Evolutionary conservation across 2,113 vertebrate genomes (phyloP).

Genomic region (Cettia cetti): DNA sequence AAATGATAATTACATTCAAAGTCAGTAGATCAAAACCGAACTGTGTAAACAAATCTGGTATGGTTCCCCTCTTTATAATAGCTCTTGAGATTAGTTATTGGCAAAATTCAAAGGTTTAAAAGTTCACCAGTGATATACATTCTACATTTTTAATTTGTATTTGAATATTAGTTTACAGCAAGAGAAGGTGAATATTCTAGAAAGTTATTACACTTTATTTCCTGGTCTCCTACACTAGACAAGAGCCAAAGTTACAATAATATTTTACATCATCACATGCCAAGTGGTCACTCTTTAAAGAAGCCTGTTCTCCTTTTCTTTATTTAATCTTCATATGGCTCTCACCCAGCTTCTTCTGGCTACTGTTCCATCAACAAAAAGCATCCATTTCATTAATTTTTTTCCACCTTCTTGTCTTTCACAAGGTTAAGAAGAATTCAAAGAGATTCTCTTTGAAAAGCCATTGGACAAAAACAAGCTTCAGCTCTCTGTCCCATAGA

Average conservation of each 20-base stretch:
- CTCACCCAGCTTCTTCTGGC: neutral
- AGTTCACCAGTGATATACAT: neutral
- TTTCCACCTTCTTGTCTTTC: neutral
- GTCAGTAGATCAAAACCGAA: constrained; percentile 42
- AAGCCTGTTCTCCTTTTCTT: neutral
- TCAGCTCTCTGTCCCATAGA: neutral
- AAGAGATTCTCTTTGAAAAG: neutral
- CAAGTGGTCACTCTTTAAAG: neutral
- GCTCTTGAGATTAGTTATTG: neutral
- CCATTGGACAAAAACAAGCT: neutral
- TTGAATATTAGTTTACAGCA: neutral
- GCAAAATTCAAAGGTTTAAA: constrained; percentile 16
- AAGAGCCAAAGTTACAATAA: neutral
- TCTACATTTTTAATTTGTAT: neutral
- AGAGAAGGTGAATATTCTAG: neutral
- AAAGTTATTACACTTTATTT: neutral
- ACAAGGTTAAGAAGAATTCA: neutral
- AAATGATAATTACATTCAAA: constrained; percentile 40
- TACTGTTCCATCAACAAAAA: neutral
- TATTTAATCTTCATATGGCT: neutral
- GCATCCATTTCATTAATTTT: neutral
- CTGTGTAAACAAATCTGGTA: constrained; percentile 38
- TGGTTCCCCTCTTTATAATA: constrained; percentile 10
- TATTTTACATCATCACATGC: neutral
- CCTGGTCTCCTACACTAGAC: neutral